Evolutionary conservation across 2,888 invertebrate genomes (phyloP), one percentile per base, ranked within the genome.

Genomic region (Mechanitis mazaeus): DNA sequence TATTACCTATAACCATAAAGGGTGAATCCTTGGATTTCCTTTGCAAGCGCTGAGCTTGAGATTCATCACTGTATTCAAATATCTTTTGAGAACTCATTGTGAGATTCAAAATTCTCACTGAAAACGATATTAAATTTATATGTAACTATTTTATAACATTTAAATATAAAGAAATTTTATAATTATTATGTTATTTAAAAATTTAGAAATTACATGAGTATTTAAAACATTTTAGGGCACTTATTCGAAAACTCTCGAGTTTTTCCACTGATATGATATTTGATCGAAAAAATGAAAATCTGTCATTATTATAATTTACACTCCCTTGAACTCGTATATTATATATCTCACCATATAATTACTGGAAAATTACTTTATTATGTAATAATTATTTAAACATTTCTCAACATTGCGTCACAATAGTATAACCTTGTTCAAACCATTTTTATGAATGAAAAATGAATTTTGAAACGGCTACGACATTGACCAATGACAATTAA

Each of bases 21-120:
- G 95, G 94, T 1, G 93, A 92, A 74, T 95, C 94, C 76, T 93
- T 93, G 2, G 94, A 92, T 77, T 95, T 95, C 67, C 92, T 91
- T 1, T 92, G 84, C 53, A 95, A 79, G 74, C 91, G 92, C 2
- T 91, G 88, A 3, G 84, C 75, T 59, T 92, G 91, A 71, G 91
- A 87, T 81, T 93, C 93, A 64, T 91, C 91, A 59, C 80, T 83
- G 66, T 91, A 91, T 12, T 90, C 84, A 68, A 85, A 91, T 71
- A 87, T 73, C 64, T 75, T 81, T 62, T 78, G 73, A 4, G 77
- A 72, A 53, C 80, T 82, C 91, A 90, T 90, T 61, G 57, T 77
- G 68, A 64, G 68, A 65, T 65, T 67, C 64, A 63, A 47, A 42
- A n/a, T 9, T 56, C 20, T 20, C 53, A 54, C 59, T 63, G 53